Base-by-base conservation (phyloP, 2,888 invertebrate genomes). In the Ormyrus pomaceus region DNA sequence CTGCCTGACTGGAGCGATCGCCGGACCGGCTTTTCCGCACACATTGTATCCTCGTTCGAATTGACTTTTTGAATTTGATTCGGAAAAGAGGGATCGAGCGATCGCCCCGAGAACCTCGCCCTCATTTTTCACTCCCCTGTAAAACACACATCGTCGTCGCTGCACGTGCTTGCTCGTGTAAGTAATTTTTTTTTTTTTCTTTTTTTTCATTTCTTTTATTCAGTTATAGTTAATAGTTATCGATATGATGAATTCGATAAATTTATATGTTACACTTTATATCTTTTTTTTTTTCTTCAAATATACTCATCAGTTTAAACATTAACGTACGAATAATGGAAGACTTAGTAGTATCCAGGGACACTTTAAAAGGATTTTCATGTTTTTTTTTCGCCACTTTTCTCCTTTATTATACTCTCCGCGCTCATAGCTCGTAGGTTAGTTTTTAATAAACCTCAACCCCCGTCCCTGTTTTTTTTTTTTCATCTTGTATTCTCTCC, bases 271-370 rank as follows among this genome's bases (percentile, higher is more conserved):
- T 85, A 83, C 84, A 85, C 83, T 82, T 83, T 84, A 84, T 80
- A 80, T 75, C 59, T 71, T 77, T 79, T 75, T 74, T 74, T 81
- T 85, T 83, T 83, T 83, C 83, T 82, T 84, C 83, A 84, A 84
- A 80, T 84, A 84, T 83, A 84, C 82, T 84, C 84, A 84, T 84
- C 84, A 84, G 83, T 86, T 86, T 88, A 87, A 88, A 87, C 85
- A 88, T 87, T 87, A 87, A 87, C 87, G 86, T 88, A 88, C 85
- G 87, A 88, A 87, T 88, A 88, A 87, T 88, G 88, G 88, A 88
- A 88, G 88, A 88, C 88, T 86, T 88, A 84, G 85, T 86, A 87
- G 88, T 84, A 85, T 85, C 83, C 84, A 83, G 84, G 83, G 85
- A 85, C 84, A 86, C 84, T 85, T 84, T 84, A 80, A 83, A 84